phyloP scores from a whole-genome alignment of 1,140 invertebrate genomes.

The Elymnias hypermnestra region DNA sequence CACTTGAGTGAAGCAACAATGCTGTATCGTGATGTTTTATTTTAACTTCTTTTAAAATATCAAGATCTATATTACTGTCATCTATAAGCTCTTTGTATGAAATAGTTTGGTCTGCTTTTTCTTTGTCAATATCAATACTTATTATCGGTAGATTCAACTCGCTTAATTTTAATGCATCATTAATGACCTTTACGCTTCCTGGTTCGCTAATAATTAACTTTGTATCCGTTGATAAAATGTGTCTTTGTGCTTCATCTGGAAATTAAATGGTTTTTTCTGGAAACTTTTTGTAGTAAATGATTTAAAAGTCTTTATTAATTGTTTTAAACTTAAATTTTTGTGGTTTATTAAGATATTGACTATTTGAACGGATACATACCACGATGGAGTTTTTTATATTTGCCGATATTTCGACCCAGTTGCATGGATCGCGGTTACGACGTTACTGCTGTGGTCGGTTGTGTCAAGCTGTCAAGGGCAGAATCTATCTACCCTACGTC shows the following conservation, averaged over 20 bases:
- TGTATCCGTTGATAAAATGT: slow-evolving; percentile 79
- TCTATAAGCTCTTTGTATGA: slow-evolving; percentile 77
- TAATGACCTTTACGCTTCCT: slow-evolving; percentile 63
- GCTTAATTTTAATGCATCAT: slow-evolving; percentile 62
- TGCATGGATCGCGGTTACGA: too few relatives aligned
- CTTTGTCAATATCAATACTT: slow-evolving; percentile 54
- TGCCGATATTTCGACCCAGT: too few relatives aligned
- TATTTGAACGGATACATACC: too few relatives aligned
- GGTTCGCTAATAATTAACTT: slow-evolving; percentile 81
- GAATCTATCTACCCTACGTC: too few relatives aligned
- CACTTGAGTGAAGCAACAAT: slow-evolving; percentile 85
- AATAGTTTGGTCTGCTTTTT: slow-evolving; percentile 72
- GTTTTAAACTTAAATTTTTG: too few relatives aligned
- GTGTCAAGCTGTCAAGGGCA: too few relatives aligned
- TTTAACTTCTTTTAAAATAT: slow-evolving; percentile 59
- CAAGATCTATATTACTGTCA: slow-evolving; percentile 58
- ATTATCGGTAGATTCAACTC: slow-evolving; percentile 77
- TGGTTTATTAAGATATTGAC: too few relatives aligned
- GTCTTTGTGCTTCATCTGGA: slow-evolving; percentile 87
- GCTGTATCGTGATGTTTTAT: slow-evolving; percentile 68
- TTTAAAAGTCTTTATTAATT: too few relatives aligned
- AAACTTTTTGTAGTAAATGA: too few relatives aligned
- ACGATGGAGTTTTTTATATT: too few relatives aligned
- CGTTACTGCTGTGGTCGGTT: too few relatives aligned
- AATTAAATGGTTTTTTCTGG: too few relatives aligned